phyloP scores from a whole-genome alignment of 2,113 vertebrate species.

The Chaetodon trifascialis region DNA sequence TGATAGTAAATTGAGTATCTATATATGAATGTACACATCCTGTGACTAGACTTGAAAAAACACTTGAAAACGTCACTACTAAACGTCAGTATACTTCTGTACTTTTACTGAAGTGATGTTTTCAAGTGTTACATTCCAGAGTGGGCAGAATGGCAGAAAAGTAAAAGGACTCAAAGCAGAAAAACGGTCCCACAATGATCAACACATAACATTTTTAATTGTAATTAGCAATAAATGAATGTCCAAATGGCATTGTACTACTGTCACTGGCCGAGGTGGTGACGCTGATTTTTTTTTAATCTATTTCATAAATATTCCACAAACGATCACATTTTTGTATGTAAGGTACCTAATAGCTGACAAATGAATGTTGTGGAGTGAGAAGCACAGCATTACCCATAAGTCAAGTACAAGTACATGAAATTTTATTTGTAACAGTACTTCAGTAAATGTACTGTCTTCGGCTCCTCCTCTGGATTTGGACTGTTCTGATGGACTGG shows the following conservation, averaged over 20 bases:
- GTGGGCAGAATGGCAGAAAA: not conserved
- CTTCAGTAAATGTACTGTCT: not conserved
- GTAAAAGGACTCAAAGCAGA: not conserved
- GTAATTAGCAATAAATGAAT: not conserved
- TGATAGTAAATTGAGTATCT: too few relatives aligned
- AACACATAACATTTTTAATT: not conserved
- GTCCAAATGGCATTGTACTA: too few relatives aligned
- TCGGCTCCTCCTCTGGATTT: not conserved
- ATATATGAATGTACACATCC: too few relatives aligned
- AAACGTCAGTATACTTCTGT: too few relatives aligned
- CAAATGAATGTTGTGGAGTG: not conserved
- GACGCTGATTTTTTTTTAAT: too few relatives aligned
- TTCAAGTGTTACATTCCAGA: too few relatives aligned
- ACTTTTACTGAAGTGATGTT: too few relatives aligned
- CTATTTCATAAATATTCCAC: not conserved
- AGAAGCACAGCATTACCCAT: too few relatives aligned
- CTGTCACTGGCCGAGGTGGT: too few relatives aligned
- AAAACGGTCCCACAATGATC: not conserved
- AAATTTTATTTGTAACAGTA: not conserved
- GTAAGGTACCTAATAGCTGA: not conserved
- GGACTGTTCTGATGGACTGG: not conserved
- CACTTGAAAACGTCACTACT: too few relatives aligned
- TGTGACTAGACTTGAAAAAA: too few relatives aligned
- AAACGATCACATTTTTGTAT: not conserved
- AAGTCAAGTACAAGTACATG: not conserved